Evolutionary conservation across 2,797 vertebrate genomes (phyloP), one percentile per base, ranked within the genome.

Genomic region (Acanthiza pusilla): DNA sequence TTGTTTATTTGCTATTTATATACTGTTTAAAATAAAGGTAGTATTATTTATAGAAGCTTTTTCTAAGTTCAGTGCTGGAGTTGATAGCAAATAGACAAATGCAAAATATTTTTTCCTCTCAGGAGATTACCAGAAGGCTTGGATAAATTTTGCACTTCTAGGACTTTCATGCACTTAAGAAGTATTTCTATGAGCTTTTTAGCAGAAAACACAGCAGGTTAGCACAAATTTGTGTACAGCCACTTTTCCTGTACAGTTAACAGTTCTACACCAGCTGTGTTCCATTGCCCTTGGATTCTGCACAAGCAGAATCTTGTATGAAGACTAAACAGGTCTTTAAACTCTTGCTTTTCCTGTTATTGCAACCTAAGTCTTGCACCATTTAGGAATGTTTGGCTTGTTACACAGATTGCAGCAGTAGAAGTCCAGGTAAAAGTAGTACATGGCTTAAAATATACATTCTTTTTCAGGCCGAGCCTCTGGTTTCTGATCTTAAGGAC

Each of bases 401-500:
- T n/a, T 75, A 54, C 32, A 51, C 36, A 36, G 25, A 30, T 50
- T 76, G 36, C 23, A 63, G 63, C n/a, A 55, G 22, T 22, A 54
- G 26, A 89, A 50, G 10, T 45, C 18, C 2, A 58, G 8, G 22
- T 22, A 43, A 42, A 93, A 36, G 27, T 79, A 60, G 40, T 48
- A 27, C 18, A 20, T n/a, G 27, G 21, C n/a, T 23, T 79, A 48
- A 89, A 94, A 67, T 14, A 10, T 48, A 22, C 12, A 2, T 58
- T 95, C 5, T 91, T 62, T 78, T 95, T 80, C 92, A 99, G 99
- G 99, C 99, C 8, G 99, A 99, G 88, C 98, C 99, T 7, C 96
- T 99, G 85, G 99, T 99, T 55, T 95, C 99, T 25, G 99, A 99
- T 93, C 98, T 99, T 84, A 99, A 99, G 96, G 99, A 99, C 93